phyloP scores from a whole-genome alignment of 2,113 vertebrate genomes.

The Petrocephalus microphthalmus region DNA sequence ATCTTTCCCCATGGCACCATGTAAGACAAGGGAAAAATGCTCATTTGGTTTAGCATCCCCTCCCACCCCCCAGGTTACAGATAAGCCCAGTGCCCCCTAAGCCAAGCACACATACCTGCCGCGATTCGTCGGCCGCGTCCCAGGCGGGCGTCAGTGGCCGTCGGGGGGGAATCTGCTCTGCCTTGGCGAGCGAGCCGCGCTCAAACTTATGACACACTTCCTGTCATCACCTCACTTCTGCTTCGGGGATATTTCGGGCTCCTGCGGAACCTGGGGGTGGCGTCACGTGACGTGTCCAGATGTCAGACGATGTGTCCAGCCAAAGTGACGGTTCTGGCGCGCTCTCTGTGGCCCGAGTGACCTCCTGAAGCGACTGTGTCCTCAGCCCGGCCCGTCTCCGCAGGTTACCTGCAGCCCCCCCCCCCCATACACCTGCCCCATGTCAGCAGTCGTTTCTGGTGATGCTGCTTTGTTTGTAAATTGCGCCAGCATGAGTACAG shows the following conservation, averaged over 20 bases:
- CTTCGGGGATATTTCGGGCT: neutral
- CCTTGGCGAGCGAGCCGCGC: neutral
- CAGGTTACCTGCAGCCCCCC: no score
- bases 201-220: slow-evolving; percentile 23
- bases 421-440: slow-evolving; percentile 92
- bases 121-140: rapidly evolving
- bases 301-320: neutral
- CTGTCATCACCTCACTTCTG: slow-evolving; percentile 40
- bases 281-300: no score
- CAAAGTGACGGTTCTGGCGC: neutral
- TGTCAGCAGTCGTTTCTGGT: slow-evolving; percentile 71
- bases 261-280: no score
- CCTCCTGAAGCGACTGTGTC: neutral
- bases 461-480: neutral
- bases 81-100: neutral
- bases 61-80: neutral
- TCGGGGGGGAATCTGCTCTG: neutral
- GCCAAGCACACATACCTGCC: neutral
- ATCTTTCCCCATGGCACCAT: no score
- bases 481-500: neutral
- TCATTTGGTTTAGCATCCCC: neutral
- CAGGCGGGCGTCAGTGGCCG: neutral
- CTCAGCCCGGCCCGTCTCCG: no score
- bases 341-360: neutral
- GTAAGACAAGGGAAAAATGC: no score